Evolutionary conservation across 2,797 vertebrate genomes (phyloP), one percentile per base, ranked within the genome.

Genomic region (Mormyrus proboscirostris): DNA sequence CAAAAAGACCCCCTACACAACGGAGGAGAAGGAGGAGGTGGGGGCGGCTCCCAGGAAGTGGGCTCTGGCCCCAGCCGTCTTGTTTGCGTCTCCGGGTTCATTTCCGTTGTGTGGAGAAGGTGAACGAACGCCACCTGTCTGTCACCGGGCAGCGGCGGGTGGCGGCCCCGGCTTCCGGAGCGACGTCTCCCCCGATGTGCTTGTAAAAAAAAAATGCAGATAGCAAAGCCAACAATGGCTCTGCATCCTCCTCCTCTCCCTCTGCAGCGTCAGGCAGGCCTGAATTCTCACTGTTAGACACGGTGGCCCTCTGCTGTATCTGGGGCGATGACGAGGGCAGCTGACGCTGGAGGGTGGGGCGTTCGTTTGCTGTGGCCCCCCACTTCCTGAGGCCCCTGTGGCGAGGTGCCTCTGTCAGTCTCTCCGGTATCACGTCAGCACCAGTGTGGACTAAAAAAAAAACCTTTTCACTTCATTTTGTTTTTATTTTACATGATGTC

Each of bases 1-100:
- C 94, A 89, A 86, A 92, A 91, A 92, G 92, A 93, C 94, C 93
- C 94, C 94, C 59, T 50, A 19, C 57, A 50, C 41, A 65, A 1
- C 38, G 25, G 16, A 22, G 59, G 41, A 69, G 76, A 53, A 51
- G 88, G 65, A 4, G 49, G 95, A 94, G 94, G 94, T 93, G 92
- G 92, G 92, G 93, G 91, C 91, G 90, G 94, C 91, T 89, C 92
- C 89, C 92, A 93, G 82, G 44, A 49, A 85, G 55, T 41, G 79
- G 9, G 57, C 33, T 73, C 89, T 55, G 73, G 12, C 16, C 25
- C 49, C 47, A 38, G 41, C 69, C 49, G 7, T 57, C 16, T 69
- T 41, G 50, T 44, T 89, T 76, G 29, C 41, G 49, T 86, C 16
- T 50, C 19, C 16, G 19, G 86, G 51, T 59, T 87, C 51, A 29